These are phyloP conservation scores for Typhlomys cinereus DNA, from an alignment of 2,113 vertebrate species.

Conservation along the genomic window DNA sequence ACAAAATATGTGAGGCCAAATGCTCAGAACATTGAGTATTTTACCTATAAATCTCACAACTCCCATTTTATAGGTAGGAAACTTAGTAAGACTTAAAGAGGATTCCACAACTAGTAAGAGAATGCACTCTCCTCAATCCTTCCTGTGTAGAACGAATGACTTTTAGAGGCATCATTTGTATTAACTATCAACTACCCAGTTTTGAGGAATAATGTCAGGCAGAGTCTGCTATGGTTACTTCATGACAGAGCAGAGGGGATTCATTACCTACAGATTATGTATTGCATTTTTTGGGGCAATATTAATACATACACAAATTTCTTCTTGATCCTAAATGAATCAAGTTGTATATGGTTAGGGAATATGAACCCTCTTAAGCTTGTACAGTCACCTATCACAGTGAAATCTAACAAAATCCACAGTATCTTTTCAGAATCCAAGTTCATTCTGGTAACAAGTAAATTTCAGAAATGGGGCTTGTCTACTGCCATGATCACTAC, in stretches of 20 bases:
- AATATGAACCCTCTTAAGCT: not conserved
- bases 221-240: not conserved
- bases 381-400: not conserved
- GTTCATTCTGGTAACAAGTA: slow-evolving; percentile 39
- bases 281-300: not conserved
- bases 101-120: not conserved
- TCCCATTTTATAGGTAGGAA: slow-evolving; percentile 30
- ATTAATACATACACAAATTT: slow-evolving; percentile 39
- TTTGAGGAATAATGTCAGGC: not conserved
- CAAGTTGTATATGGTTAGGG: not conserved
- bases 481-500: not conserved
- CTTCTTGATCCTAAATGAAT: slow-evolving; percentile 15
- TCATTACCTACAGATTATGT: not conserved
- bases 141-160: not conserved
- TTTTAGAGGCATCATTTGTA: slow-evolving; percentile 3
- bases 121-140: not conserved
- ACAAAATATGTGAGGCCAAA: not conserved
- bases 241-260: not conserved
- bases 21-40: not conserved
- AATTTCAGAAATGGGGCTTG: not conserved
- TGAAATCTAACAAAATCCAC: slow-evolving; percentile 2
- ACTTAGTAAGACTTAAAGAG: not conserved
- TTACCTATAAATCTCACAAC: not conserved
- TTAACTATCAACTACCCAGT: slow-evolving; percentile 32
- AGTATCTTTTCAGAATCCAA: slow-evolving; percentile 19